Evolutionary conservation across 2,888 invertebrate species (phyloP), one percentile per base, ranked within the genome.

Genomic region (Lordiphosa andalusiaca): DNA sequence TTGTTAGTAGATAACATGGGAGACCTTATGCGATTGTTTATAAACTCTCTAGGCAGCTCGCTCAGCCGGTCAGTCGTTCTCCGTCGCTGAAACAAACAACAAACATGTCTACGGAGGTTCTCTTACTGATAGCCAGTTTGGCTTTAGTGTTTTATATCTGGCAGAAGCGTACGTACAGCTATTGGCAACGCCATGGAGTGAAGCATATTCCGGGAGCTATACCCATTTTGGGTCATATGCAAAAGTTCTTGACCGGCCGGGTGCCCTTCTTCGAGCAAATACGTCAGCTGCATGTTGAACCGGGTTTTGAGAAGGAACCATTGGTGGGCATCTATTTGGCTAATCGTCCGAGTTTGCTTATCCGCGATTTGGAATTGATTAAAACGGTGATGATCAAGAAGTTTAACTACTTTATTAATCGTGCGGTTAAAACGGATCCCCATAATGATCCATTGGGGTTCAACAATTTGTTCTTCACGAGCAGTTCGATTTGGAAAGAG

Each of bases 381-480:
- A 91, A 91, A 67, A 71, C 83, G 3, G 60, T 91, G 4, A 67
- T 91, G 49, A 86, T 91, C 1, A 90, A 89, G 40, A 91, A 91
- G 54, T 90, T 90, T 37, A 85, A 84, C 52, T 76, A 76, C 35
- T 91, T 91, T 53, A 53, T 76, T 1, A 88, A 91, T 59, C 87
- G 90, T 53, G 71, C 55, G 0, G 6, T 73, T 0, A 54, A 61
- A 19, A 60, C 72, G 0, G 86, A 90, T 49, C 80, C 78, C 0
- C 73, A 85, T 39, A 36, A 60, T 0, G 91, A 91, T 70, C 60
- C 73, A 0, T 30, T 91, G 1, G 91, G 91, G 13, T 72, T 65
- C 1, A 71, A 89, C 19, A 90, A 89, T 73, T 65, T 91, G 0
- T 90, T 91, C 59, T 78, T 90, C 13, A 53, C 87, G 0, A 89